These are phyloP conservation scores for Argopecten irradians DNA, from an alignment of 1,140 invertebrate species.

Conservation along the genomic window DNA sequence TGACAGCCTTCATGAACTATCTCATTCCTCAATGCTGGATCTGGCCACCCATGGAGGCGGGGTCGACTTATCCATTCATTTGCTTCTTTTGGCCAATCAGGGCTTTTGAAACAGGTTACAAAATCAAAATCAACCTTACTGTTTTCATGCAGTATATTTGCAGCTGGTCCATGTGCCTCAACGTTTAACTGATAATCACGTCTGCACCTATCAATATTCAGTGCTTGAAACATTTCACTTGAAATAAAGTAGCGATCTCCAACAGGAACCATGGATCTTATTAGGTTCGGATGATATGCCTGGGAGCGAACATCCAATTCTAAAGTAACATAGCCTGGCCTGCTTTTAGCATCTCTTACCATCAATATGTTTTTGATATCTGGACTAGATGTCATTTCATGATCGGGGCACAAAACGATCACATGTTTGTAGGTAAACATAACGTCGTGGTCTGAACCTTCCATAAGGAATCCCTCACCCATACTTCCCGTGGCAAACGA, in stretches of 20 bases:
- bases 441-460: background rate
- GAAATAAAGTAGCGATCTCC: background rate
- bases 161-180: background rate
- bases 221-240: background rate
- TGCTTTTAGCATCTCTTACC: background rate
- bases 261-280: background rate
- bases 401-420: background rate
- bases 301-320: background rate
- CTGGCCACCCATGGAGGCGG: too few relatives aligned
- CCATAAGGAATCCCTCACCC: background rate
- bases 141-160: background rate
- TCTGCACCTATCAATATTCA: background rate
- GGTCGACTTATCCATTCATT: too few relatives aligned
- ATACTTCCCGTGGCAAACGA: background rate
- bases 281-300: too few relatives aligned
- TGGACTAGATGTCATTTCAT: too few relatives aligned
- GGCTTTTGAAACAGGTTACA: background rate
- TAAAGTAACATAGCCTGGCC: too few relatives aligned
- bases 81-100: too few relatives aligned
- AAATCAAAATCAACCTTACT: too few relatives aligned
- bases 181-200: background rate
- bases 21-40: background rate
- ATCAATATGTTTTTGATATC: background rate
- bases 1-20: too few relatives aligned
- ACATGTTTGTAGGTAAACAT: background rate